Conservation (phyloP, 2,888 invertebrate species). For the Phytoseiulus persimilis region DNA sequence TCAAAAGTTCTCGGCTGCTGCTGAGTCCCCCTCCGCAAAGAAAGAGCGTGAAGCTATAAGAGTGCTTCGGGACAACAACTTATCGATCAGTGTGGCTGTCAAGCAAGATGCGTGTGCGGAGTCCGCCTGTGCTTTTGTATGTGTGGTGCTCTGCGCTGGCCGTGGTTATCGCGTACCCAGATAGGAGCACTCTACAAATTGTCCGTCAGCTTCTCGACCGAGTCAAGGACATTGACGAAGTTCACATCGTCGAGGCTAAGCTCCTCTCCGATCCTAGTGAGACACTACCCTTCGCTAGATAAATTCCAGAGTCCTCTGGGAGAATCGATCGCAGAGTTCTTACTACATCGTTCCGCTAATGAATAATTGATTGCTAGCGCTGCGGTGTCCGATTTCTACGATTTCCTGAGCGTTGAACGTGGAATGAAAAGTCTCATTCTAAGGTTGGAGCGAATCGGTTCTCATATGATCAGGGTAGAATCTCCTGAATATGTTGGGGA, state of each 20-base stretch:
- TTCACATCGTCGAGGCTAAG: not conserved
- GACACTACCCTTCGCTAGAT: not conserved
- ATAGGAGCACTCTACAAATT: not conserved
- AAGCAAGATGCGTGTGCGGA: not conserved
- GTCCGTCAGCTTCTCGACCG: not conserved
- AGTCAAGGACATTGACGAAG: not conserved
- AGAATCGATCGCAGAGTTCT: too few species aligned
- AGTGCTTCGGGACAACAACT: not conserved
- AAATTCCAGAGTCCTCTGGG: too few species aligned
- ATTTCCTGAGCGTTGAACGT: too few species aligned
- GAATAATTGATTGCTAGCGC: too few species aligned
- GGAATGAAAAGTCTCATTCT: too few species aligned
- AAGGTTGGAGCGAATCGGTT: too few species aligned
- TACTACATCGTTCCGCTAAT: too few species aligned
- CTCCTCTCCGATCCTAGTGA: not conserved
- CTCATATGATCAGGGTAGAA: too few species aligned
- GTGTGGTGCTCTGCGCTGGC: not conserved
- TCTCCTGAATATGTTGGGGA: too few species aligned
- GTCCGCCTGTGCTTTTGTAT: not conserved
- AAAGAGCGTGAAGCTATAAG: constrained; percentile 5
- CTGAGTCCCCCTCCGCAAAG: not conserved
- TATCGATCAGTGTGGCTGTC: not conserved
- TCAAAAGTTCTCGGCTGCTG: not conserved
- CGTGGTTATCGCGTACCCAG: not conserved
- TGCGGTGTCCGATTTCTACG: too few species aligned